Conservation (phyloP, 1,140 invertebrate species). For the Akabosia matsudoensis region DNA sequence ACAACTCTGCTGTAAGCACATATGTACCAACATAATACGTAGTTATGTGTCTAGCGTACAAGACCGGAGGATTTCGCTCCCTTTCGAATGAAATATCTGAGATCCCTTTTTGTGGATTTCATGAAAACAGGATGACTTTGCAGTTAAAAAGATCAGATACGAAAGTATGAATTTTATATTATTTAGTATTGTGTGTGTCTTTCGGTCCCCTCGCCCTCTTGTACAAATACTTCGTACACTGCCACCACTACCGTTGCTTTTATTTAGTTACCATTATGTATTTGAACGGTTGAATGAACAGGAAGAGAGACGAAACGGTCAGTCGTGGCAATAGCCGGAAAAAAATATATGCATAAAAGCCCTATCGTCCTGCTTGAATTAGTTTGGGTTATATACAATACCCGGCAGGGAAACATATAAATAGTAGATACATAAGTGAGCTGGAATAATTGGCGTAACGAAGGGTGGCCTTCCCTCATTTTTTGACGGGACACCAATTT, state of each 20-base stretch:
- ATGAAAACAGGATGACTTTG: neutral
- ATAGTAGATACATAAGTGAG: conserved; percentile 19
- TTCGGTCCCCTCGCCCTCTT: neutral
- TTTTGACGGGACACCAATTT: conserved; percentile 17
- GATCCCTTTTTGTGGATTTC: conserved; percentile 1
- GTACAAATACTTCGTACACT: neutral
- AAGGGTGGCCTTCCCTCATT: conserved; percentile 19
- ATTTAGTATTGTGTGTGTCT: neutral
- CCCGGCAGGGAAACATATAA: neutral
- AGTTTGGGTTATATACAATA: neutral
- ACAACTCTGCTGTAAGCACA: neutral
- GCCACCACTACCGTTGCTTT: neutral
- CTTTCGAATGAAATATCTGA: neutral
- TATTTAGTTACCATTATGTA: conserved; percentile 12
- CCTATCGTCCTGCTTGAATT: conserved; percentile 11
- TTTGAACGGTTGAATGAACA: conserved; percentile 11
- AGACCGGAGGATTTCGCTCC: conserved; percentile 2
- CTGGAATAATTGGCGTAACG: conserved; percentile 24
- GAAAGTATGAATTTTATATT: neutral
- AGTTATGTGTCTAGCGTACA: neutral
- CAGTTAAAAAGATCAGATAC: conserved; percentile 5
- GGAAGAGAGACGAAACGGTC: conserved; percentile 12
- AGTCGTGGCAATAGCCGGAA: neutral
- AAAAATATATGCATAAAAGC: neutral
- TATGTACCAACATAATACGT: neutral